Evolutionary conservation across 2,797 vertebrate species (phyloP), one percentile per base, ranked within the genome.

Genomic region (Rhinatrema bivittatum): DNA sequence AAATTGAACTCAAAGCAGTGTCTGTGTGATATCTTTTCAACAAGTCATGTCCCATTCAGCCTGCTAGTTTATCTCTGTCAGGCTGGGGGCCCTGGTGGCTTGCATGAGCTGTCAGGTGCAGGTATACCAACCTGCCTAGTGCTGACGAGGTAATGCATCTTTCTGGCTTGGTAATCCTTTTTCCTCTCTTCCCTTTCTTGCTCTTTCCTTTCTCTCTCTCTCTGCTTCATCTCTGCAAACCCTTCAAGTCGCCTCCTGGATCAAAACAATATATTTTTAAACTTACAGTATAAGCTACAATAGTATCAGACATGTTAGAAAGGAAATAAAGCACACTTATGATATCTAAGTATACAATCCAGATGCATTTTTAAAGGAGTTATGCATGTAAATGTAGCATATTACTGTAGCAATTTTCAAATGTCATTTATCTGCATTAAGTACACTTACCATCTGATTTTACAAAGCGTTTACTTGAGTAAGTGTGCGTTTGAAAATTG

Each of bases 121-220:
- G 59, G 68, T 65, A 53, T 21, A 81, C 83, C 63, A 40, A 97
- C 93, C 90, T 93, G 90, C 45, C 85, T 62, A 5, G 95, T 98
- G 75, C 95, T 97, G 72, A 97, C 71, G 46, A 98, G 90, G 76
- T 93, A 86, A 79, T 98, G 96, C 67, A 80, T 82, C 72, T 82
- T 88, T 39, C 80, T 83, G 37, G 91, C 88, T 72, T 76, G 70
- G 53, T 76, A 60, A 46, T 77, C 49, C 70, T 73, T 89, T 44
- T 65, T 46, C 56, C 61, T 77, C 58, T 91, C 86, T 58, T 86
- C 68, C 45, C 62, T 84, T 51, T 87, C 75, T 23, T 77, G 53
- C 12, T 70, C 43, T 37, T 71, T 56, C 44, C 63, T 82, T 50
- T 72, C 65, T 57, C 82, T 68, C 53, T 93, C 85, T 26, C 55